Base-by-base conservation (phyloP, 35 echinoderm and acorn worm genomes). In the Chiridota heheva region DNA sequence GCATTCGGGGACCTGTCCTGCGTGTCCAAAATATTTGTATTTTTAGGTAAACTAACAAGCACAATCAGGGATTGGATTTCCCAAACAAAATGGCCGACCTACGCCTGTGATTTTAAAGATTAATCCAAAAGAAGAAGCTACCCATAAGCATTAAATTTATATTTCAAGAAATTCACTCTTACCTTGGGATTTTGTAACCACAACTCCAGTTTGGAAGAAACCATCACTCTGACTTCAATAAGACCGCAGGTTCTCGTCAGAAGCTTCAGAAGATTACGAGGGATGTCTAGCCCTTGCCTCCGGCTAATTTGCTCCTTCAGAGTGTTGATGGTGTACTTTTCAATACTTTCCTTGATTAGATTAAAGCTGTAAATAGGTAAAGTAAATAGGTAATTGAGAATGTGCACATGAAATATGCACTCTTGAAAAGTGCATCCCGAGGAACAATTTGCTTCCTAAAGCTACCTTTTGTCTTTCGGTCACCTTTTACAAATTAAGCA, bases 101-200 rank as follows among this genome's bases (percentile, higher is more conserved):
- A 51, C 47, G 10, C 10, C 47, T 51, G 47, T 51, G 22, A 12
- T 22, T 51, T 51, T 51, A 51, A 12, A 51, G 22, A 51, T n/a
- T n/a, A n/a, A n/a, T n/a, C n/a, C n/a, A n/a, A 51, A 51, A 51
- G 22, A 51, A 22, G 22, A 51, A 51, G 22, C 10, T 22, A 51
- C 22, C 22, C 47, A 51, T 51, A 51, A 51, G 22, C 22, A 10
- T 51, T 51, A 10, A 22, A 51, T 51, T 51, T n/a, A n/a, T n/a
- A n/a, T n/a, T n/a, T n/a, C n/a, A n/a, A n/a, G n/a, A n/a, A n/a
- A 75, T 18, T 18, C 8, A 42, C 46, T n/a, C 33, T 16, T 70
- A 97, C 93, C 93, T 97, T 97, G 47, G 93, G 88, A 51, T 97
- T 97, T 40, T 97, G 88, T 28, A 97, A 68, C 93, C 93, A 97